These are phyloP conservation scores for Nerophis ophidion DNA, from an alignment of 2,113 vertebrate genomes.

Conservation along the genomic window DNA sequence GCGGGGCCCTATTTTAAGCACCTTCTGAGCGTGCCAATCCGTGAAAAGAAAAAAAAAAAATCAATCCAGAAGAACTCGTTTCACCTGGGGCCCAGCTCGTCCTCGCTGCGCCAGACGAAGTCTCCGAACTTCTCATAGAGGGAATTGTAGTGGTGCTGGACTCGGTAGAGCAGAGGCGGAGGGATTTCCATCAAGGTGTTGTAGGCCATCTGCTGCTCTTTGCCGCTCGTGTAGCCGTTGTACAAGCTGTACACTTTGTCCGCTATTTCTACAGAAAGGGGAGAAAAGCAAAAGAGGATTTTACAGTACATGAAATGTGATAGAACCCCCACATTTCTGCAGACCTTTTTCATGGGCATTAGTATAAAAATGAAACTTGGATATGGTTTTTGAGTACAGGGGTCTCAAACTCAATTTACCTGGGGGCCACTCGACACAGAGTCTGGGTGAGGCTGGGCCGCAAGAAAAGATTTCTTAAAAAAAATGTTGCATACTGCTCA, in stretches of 20 bases:
- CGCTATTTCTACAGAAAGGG: constrained; percentile 81
- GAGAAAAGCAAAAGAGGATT: not conserved
- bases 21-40: not conserved
- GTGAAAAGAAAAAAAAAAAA: not conserved
- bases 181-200: constrained; percentile 95
- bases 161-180: constrained; percentile 85
- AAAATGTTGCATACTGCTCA: too few relatives aligned
- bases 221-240: constrained; percentile 98
- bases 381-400: too few relatives aligned
- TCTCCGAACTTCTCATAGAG: constrained; percentile 99
- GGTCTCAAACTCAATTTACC: too few relatives aligned
- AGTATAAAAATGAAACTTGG: too few relatives aligned
- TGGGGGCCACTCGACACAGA: too few relatives aligned
- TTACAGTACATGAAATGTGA: not conserved
- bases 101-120: constrained; percentile 96
- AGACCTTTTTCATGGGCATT: too few relatives aligned
- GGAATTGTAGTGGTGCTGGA: constrained; percentile 96
- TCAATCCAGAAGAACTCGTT: constrained; percentile 1
- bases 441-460: too few relatives aligned
- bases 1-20: constrained; percentile 1
- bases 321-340: too few relatives aligned
- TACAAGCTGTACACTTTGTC: constrained; percentile 97
- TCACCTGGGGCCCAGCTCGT: constrained; percentile 96
- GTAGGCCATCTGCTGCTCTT: constrained; percentile 97
- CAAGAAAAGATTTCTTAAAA: too few relatives aligned